Conservation (phyloP, 1,140 invertebrate genomes). For the Leptopilina boulardi region DNA sequence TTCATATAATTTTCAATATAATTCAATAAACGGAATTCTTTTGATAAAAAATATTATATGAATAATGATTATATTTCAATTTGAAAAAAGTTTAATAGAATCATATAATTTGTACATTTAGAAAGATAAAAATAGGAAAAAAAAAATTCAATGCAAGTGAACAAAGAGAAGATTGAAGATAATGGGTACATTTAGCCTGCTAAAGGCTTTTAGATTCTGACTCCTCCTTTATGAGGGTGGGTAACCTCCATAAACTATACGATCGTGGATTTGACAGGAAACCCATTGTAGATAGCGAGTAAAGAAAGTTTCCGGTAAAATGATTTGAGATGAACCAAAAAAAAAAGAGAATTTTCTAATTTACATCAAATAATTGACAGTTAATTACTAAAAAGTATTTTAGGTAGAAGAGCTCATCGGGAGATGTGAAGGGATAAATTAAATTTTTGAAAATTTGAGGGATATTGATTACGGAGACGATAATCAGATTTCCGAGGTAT, state of each 20-base stretch:
- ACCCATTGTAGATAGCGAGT: constrained; percentile 35
- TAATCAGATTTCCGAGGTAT: constrained; percentile 65
- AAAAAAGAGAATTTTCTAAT: constrained; percentile 34
- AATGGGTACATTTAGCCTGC: constrained; percentile 65
- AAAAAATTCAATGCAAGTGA: background rate
- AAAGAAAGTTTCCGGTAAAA: constrained; percentile 58
- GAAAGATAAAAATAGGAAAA: no score
- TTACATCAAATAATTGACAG: background rate
- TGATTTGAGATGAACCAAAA: no score
- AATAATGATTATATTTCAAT: background rate
- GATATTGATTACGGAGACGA: constrained; percentile 66
- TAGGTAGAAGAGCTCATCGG: background rate
- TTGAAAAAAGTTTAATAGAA: background rate
- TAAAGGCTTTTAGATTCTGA: constrained; percentile 41
- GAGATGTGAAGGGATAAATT: constrained; percentile 53
- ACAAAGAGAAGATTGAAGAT: constrained; percentile 61
- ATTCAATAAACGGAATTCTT: background rate
- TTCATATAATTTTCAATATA: background rate
- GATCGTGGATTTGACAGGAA: constrained; percentile 62
- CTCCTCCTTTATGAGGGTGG: constrained; percentile 4
- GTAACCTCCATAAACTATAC: constrained; percentile 60
- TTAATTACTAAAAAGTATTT: background rate
- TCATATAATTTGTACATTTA: background rate
- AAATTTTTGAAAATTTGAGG: constrained; percentile 54
- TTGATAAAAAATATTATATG: no score